Conservation (phyloP, 2,797 vertebrate species). For the Cichlasoma orientale region DNA sequence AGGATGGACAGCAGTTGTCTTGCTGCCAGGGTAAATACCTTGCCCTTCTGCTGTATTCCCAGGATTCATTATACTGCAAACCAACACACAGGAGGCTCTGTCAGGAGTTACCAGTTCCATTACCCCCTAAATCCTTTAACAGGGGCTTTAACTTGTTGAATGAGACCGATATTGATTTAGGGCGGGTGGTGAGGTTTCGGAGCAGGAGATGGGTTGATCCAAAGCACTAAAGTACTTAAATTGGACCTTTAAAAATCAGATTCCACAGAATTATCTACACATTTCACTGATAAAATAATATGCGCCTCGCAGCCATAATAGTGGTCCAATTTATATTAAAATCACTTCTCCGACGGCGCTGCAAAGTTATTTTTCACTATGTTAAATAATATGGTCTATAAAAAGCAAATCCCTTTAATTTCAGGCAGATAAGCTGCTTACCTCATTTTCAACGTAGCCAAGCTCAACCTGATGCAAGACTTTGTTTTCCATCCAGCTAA, state of each 20-base stretch:
- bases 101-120: slow-evolving; percentile 73
- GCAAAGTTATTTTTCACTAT: slow-evolving; percentile 31
- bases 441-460: slow-evolving; percentile 28
- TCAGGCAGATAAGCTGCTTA: slow-evolving; percentile 60
- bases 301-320: slow-evolving; percentile 11
- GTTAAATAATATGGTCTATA: slow-evolving; percentile 32
- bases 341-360: slow-evolving; percentile 18
- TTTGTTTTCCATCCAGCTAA: slow-evolving; percentile 51
- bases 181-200: slow-evolving; percentile 40
- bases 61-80: slow-evolving; percentile 73
- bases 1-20: slow-evolving; percentile 67
- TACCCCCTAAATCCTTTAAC: slow-evolving; percentile 76
- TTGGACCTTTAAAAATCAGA: slow-evolving; percentile 34
- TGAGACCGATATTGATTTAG: slow-evolving; percentile 77
- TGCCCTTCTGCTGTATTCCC: slow-evolving; percentile 74
- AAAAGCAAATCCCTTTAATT: slow-evolving; percentile 64
- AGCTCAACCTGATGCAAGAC: slow-evolving; percentile 38
- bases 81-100: slow-evolving; percentile 66
- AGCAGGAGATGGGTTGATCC: slow-evolving; percentile 48
- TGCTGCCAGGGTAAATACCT: slow-evolving; percentile 73
- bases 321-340: slow-evolving; percentile 22
- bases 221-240: slow-evolving; percentile 47
- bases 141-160: slow-evolving; percentile 75
- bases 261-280: slow-evolving; percentile 23
- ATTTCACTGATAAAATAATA: slow-evolving; percentile 23